Conservation (phyloP, 2,888 invertebrate species). For the Selenia dentaria region DNA sequence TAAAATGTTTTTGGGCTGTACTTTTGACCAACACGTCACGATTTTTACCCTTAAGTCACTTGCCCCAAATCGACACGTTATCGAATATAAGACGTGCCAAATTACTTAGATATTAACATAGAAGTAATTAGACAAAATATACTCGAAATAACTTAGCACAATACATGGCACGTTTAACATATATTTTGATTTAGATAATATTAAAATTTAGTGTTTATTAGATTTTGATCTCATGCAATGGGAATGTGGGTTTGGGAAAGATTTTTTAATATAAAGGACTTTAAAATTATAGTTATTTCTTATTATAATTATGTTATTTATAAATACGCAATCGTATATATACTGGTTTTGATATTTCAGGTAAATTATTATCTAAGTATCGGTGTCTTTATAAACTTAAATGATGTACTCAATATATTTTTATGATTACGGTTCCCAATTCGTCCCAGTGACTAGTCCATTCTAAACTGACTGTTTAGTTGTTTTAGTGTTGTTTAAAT, state of each 20-base stretch:
- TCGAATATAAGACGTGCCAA: slow-evolving; percentile 22
- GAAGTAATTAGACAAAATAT: slow-evolving; percentile 16
- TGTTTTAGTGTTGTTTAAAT: slow-evolving; percentile 9
- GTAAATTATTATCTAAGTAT: too few relatives aligned
- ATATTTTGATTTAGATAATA: not conserved
- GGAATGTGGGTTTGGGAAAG: slow-evolving; percentile 10
- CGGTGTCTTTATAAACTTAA: not conserved
- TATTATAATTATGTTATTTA: too few relatives aligned
- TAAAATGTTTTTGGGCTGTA: slow-evolving; percentile 1
- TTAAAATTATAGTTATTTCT: too few relatives aligned
- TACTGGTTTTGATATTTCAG: not conserved
- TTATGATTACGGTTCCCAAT: not conserved
- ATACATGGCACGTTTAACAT: slow-evolving; percentile 13
- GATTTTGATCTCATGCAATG: slow-evolving; percentile 21
- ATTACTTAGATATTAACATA: slow-evolving; percentile 3
- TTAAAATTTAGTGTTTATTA: slow-evolving; percentile 11
- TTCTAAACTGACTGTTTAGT: slow-evolving; percentile 19
- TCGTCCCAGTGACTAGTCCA: slow-evolving; percentile 15
- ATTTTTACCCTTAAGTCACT: slow-evolving; percentile 5
- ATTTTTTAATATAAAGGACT: not conserved
- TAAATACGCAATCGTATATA: too few relatives aligned
- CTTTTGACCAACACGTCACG: slow-evolving; percentile 1
- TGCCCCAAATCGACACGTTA: slow-evolving; percentile 11
- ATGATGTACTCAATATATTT: not conserved
- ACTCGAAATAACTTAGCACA: slow-evolving; percentile 16